A percentile compares a stretch with the other conserved stretches of the same genome.
These are phyloP conservation scores for Hymenochirus boettgeri DNA, from an alignment of 2,113 vertebrate species.

Conservation along the genomic window DNA sequence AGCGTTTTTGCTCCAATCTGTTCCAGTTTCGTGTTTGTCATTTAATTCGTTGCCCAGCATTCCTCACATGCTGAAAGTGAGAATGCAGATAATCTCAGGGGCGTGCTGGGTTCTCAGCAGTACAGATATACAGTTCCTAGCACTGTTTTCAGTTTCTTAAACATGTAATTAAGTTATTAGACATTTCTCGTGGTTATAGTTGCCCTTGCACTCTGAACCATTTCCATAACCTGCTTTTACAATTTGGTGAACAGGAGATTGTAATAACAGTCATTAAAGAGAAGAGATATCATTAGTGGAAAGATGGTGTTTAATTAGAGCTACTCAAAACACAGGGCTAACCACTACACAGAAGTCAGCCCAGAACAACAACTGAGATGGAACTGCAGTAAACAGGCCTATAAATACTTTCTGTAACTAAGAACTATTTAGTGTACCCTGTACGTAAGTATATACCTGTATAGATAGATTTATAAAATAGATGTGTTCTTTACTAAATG, in stretches of 20 bases:
- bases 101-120: constrained; percentile 16
- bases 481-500: too few species aligned
- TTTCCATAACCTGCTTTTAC: constrained; percentile 19
- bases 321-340: constrained; percentile 28
- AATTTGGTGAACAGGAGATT: constrained; percentile 45
- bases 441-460: too few species aligned
- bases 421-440: neutral
- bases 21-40: too few species aligned
- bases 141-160: constrained; percentile 37
- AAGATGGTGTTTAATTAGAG: constrained; percentile 39
- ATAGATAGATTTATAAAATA: too few species aligned
- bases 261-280: constrained; percentile 53
- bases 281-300: constrained; percentile 44
- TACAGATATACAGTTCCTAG: constrained; percentile 7
- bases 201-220: constrained; percentile 37
- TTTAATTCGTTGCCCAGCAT: too few species aligned
- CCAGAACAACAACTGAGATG: constrained; percentile 16
- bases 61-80: too few species aligned
- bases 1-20: too few species aligned
- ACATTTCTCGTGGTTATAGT: constrained; percentile 22
- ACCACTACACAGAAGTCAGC: constrained; percentile 41
- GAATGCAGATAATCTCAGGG: constrained; percentile 3
- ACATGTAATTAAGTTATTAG: constrained; percentile 41
- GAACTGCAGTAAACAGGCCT: constrained; percentile 5
- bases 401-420: neutral